Base-by-base conservation (phyloP, 2,888 invertebrate species). In the Conus canariensis region DNA sequence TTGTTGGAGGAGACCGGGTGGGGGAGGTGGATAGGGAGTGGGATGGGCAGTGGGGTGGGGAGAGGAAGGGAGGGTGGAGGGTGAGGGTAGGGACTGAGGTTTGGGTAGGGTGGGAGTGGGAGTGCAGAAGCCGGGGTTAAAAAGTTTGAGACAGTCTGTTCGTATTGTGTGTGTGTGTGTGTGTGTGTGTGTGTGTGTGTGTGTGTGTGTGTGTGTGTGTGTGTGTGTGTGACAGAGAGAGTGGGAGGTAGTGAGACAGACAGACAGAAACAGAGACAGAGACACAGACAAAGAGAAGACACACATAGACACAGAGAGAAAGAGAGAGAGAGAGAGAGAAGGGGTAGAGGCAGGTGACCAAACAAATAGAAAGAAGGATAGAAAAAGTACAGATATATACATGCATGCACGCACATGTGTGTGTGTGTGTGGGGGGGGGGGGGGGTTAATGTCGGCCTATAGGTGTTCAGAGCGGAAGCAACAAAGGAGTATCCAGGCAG, bases 311-410 rank as follows among this genome's bases (percentile, higher is more conserved):
- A 82, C n/a, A 82, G 45, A 82, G 56, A 45, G 80, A 82, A n/a
- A 82, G 56, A 82, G 45, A 82, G 82, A 82, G 82, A 82, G 80
- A 82, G 80, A 45, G 80, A 80, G 80, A 45, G 80, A 82, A 45
- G 10, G 56, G 45, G 45, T 16, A 5, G 9, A 67, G 16, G 22
- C 14, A 67, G 22, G 67, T 22, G 7, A 67, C 67, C 16, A 67
- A 67, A 64, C 16, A 67, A 22, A 67, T 7, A 16, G 67, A 14
- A 12, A 67, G 19, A 30, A 45, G 45, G 45, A 45, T 4, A 45
- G 45, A 45, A 45, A 45, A 45, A 45, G 45, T 45, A 45, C 45
- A 45, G 2, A 45, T 45, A 45, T 45, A 45, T 45, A 45, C 45
- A 45, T 45, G 45, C 45, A 45, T 45, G 45, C 45, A 45, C 45